phyloP scores from a whole-genome alignment of 2,888 invertebrate genomes.

The Mactromeris polynyma region DNA sequence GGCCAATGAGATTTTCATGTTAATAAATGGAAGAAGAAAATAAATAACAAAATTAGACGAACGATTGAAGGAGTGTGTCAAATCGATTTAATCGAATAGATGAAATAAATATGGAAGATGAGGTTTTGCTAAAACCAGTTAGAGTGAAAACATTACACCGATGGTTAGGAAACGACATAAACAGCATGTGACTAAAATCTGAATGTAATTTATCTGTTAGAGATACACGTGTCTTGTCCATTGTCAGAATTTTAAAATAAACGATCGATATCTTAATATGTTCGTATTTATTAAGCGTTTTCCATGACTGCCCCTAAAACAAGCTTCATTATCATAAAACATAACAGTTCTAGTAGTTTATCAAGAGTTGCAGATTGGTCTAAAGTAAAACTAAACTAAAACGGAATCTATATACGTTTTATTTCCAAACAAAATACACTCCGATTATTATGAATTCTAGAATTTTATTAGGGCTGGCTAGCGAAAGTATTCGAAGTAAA shows the following conservation, averaged over 20 bases:
- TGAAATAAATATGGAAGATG: background rate
- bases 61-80: background rate
- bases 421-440: too few species aligned
- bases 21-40: background rate
- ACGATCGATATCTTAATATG: background rate
- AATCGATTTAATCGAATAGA: background rate
- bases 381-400: too few species aligned
- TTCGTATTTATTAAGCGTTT: background rate
- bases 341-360: too few species aligned
- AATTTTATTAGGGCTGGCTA: too few species aligned
- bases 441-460: too few species aligned
- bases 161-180: background rate
- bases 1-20: constrained; percentile 12
- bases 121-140: background rate
- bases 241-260: background rate
- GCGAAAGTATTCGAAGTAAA: too few species aligned
- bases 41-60: background rate
- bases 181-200: background rate
- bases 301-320: too few species aligned
- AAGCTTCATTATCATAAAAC: too few species aligned
- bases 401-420: too few species aligned
- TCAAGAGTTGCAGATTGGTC: too few species aligned
- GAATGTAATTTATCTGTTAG: background rate
- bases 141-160: background rate
- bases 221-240: background rate